Base-by-base conservation (phyloP, 2,888 invertebrate species). In the Acanthacorydalis orientalis region DNA sequence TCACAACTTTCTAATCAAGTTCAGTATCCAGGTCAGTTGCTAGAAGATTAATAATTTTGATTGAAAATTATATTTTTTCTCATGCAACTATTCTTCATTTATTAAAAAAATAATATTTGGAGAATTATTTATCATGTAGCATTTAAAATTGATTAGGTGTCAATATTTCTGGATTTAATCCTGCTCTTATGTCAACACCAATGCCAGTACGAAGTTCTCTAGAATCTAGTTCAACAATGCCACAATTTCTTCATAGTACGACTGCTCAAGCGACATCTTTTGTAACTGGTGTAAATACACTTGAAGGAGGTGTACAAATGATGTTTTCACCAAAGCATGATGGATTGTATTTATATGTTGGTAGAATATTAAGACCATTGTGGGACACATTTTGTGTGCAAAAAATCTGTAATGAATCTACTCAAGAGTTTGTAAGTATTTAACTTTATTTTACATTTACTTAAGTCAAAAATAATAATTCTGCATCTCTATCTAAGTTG, bases 291-390 rank as follows among this genome's bases (percentile, higher is more conserved):
- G 12, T 37, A 12, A 37, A 43, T 32, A 23, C n/a, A 7, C 42
- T 11, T 15, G 35, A 34, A 11, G 41, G 15, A 44, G 43, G 49
- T 32, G 40, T 43, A 16, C 49, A 48, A 35, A 58, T 67, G n/a
- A 51, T 68, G 39, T 73, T 72, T 62, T 88, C 89, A 1, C 80
- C 88, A 0, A 91, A 91, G 61, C 96, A 96, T 62, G 89, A 93
- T 60, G 93, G 92, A 1, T 73, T 97, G 8, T 97, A 93, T 66
- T 74, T 93, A 39, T 92, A 90, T 60, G 78, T 95, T 11, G 80
- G 87, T 16, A 75, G 96, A 54, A 83, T 97, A 55, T 68, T 98
- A 14, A 72, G 89, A 32, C 86, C 90, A 0, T 74, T 97, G 52
- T 97, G 97, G 97, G 82, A 78, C 56, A 68, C 80, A 53, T 77